Evolutionary conservation across 92 coral and sea anemone species (phyloP), one percentile per base, ranked within the genome.

Genomic region (Palythoa grandiflora): DNA sequence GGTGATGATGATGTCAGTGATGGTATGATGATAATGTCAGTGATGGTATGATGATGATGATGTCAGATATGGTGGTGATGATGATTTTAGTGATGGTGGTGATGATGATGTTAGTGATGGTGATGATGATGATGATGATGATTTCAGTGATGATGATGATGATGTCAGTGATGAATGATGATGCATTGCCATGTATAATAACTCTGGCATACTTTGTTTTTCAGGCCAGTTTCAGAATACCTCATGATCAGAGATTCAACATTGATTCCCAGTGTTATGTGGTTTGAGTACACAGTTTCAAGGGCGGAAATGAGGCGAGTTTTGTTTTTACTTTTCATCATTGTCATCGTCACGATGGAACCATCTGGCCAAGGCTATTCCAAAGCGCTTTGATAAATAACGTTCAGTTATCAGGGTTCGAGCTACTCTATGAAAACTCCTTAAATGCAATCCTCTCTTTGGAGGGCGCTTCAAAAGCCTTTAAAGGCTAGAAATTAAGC

Each of bases 231-330:
- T 21, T 89, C 98, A 59, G 99, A 97, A 86, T 97, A 93, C 88
- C 88, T 97, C 35, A 93, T 97, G 99, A 79, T 97, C 54, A 93
- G 99, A 44, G 99, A 97, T 73, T 97, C 99, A 63, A 97, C 99
- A 9, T 88, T 96, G 60, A 97, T 97, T 86, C 99, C 99, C 39
- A 92, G 98, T 83, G 98, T 97, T 48, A 92, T 97, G 92, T 97
- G 99, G 99, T 97, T 97, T 92, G 99, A 97, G 86, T 97, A 97
- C 93, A 97, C 99, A 11, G 94, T 94, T 52, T 96, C 99, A 87
- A 92, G 99, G 71, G 93, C 96, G 83, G 99, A 97, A 91, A 92
- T 94, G 85, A 95, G 98, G 99, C 95, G 85, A 89, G 48, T 48
- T 65, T 38, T 15, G 39, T 12, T 40, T n/a, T 5, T 9, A 39